Evolutionary conservation across 2,888 invertebrate genomes (phyloP).

Genomic region (Epirrita christyi): DNA sequence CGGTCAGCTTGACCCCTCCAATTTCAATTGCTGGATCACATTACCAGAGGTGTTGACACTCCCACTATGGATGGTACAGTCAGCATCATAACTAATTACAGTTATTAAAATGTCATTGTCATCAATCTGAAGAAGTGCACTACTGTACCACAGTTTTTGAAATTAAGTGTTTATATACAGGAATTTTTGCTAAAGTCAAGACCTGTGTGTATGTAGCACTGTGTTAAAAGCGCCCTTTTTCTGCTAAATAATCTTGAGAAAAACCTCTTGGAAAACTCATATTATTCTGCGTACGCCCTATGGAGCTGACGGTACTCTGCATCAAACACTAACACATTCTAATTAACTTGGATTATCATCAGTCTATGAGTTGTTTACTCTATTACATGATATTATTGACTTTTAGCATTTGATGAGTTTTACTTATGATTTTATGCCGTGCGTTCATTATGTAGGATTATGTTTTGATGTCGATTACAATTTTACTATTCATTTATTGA

Average conservation of each 20-base stretch:
- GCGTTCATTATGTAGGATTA: background rate
- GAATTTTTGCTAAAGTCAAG: background rate
- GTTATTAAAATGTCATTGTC: no score
- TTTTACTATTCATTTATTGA: slow-evolving; percentile 8
- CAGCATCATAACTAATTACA: background rate
- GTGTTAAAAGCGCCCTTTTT: background rate
- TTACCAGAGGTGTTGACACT: slow-evolving; percentile 73
- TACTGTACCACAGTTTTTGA: no score
- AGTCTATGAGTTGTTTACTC: slow-evolving; percentile 50
- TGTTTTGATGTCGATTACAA: slow-evolving; percentile 3
- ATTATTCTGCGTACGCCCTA: background rate
- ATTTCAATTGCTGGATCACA: slow-evolving; percentile 69
- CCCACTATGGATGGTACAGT: slow-evolving; percentile 53
- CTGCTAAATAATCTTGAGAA: background rate
- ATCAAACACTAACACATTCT: slow-evolving; percentile 64
- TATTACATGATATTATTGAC: slow-evolving; percentile 44
- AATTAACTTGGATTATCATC: slow-evolving; percentile 63
- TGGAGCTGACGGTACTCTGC: slow-evolving; percentile 37
- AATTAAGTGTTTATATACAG: background rate
- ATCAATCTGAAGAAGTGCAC: background rate
- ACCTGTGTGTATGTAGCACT: background rate
- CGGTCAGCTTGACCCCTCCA: slow-evolving; percentile 66
- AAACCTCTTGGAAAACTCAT: background rate
- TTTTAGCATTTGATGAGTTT: slow-evolving; percentile 14
- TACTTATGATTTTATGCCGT: slow-evolving; percentile 7